phyloP scores from a whole-genome alignment of 1,140 invertebrate species.

The Fopius arisanus region DNA sequence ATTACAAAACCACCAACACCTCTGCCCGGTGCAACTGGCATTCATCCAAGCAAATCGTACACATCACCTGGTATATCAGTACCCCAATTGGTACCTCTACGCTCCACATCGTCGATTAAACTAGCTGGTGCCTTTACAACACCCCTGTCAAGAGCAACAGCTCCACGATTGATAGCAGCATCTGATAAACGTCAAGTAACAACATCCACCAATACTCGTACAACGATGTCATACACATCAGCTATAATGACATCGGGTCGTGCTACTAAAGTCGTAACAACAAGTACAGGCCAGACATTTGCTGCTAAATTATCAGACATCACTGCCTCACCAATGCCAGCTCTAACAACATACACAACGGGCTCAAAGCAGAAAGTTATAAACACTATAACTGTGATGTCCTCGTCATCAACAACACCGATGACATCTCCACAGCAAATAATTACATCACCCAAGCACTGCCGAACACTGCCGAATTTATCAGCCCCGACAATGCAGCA shows the following conservation, averaged over 20 bases:
- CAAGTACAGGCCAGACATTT: conserved; percentile 68
- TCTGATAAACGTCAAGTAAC: conserved; percentile 61
- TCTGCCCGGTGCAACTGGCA: conserved; percentile 46
- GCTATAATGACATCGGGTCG: conserved; percentile 69
- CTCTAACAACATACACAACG: conserved; percentile 42
- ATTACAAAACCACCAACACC: conserved; percentile 53
- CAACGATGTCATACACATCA: conserved; percentile 71
- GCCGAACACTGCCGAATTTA: conserved; percentile 65
- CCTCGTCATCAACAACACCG: conserved; percentile 38
- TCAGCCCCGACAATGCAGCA: conserved; percentile 61
- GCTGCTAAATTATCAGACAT: conserved; percentile 70
- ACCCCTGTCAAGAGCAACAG: conserved; percentile 60
- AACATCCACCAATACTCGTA: conserved; percentile 65
- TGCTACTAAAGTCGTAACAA: conserved; percentile 61
- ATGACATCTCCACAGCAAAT: conserved; percentile 23
- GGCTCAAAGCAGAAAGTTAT: conserved; percentile 38
- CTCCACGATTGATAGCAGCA: conserved; percentile 66
- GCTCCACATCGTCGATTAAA: conserved; percentile 55
- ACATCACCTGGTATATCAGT: conserved; percentile 51
- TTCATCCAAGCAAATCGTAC: conserved; percentile 52
- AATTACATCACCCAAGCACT: conserved; percentile 64
- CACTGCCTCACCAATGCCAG: conserved; percentile 52
- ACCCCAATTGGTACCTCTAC: conserved; percentile 58
- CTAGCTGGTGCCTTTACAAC: conserved; percentile 53
- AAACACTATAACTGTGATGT: conserved; percentile 45